Base-by-base conservation (phyloP, 1,140 invertebrate genomes). In the Ceratina calcarata region DNA sequence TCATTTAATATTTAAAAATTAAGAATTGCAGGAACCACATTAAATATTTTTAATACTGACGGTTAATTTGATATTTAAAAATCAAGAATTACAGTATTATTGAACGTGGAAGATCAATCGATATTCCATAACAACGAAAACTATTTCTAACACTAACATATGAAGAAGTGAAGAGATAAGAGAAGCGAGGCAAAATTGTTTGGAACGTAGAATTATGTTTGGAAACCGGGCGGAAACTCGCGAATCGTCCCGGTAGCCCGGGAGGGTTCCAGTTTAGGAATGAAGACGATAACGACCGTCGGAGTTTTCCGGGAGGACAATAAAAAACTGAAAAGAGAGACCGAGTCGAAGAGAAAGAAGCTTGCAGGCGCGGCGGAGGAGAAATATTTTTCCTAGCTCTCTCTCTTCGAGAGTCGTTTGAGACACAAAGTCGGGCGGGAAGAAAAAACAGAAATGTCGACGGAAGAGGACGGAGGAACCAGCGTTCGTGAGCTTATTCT, bases 261-360 rank as follows among this genome's bases (percentile, higher is more conserved):
- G 57, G 67, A 70, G 32, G 32, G 7, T 1, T 55, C 16, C 16
- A 45, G 16, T 73, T 24, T 27, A 24, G 24, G 27, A 71, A 78
- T 45, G 76, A 78, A 78, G 67, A 78, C 45, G 64, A 76, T 60
- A 67, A 60, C 53, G 37, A 77, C 45, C 16, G 57, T 15, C 22
- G 0, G 16, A 61, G 55, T 68, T 77, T 37, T 61, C 65, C 55
- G 65, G 22, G 8, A 1, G 55, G 45, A 45, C 37, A 27, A 51
- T 61, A 71, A 77, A 70, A 78, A 68, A 6, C 37, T 37, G 32
- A 6, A 12, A 15, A 15, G 49, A 37, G 53, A 37, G 12, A 22
- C 8, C 32, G 24, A 62, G 24, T 55, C 53, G 53, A 55, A 18
- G 18, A 15, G 18, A 16, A 20, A 53, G 49, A 20, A 69, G 15